Evolutionary conservation across 2,797 vertebrate species (phyloP), one percentile per base, ranked within the genome.

Genomic region (Tokudaia muenninki): DNA sequence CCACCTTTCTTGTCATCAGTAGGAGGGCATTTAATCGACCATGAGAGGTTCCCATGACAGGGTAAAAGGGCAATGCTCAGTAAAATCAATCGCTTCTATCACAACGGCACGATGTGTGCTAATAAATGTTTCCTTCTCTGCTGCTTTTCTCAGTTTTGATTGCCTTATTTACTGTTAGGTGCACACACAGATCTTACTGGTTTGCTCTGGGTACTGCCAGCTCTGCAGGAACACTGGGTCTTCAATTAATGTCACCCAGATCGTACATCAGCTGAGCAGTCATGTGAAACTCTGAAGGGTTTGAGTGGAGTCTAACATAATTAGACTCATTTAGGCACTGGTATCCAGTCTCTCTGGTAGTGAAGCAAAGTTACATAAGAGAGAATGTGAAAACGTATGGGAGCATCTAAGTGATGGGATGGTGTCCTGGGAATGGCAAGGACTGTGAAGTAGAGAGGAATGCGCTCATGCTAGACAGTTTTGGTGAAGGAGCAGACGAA

Each of bases 221-320:
- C 41, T 77, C 77, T 77, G 13, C 31, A 44, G 29, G 83, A 83
- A 79, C 70, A 50, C 22, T 37, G 37, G 41, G 74, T 92, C 63
- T 82, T 97, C 52, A 31, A 70, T 94, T 81, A 79, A 95, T 93
- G 87, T 94, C 52, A 63, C 8, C 2, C 31, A 63, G 52, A 75
- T 12, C 17, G 9, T 29, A 44, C 12, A 1, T 84, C 86, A 80
- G 41, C 24, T 75, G 72, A 82, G 17, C 8, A 34, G 61, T 41
- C 37, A 0, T 89, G 50, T 78, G n/a, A 91, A 57, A 87, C 47
- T 72, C 11, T 61, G 65, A 79, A 63, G 63, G 19, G 31, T 9
- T 87, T 2, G 31, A 74, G 24, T 3, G 3, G 26, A 74, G 9
- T 3, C 2, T 10, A 0, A 72, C 16, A 77, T 17, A 44, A 22